Base-by-base conservation (phyloP, 2,888 invertebrate genomes). In the Patella ulyssiponensis region DNA sequence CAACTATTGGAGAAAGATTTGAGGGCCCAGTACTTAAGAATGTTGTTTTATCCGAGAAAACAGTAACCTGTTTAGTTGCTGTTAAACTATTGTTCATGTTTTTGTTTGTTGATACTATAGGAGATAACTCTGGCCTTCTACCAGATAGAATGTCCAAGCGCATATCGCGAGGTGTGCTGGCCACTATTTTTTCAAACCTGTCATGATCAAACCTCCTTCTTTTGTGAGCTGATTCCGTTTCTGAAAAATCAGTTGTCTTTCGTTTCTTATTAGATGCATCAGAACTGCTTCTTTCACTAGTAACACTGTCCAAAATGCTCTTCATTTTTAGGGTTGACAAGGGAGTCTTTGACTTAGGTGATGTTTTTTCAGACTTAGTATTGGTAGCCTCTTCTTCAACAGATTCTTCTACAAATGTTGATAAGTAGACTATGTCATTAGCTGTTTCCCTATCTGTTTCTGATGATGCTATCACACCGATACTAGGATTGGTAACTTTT, bases 61-160 rank as follows among this genome's bases (percentile, higher is more conserved):
- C 23, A 14, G 64, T 64, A 23, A 64, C 64, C 23, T 64, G 64
- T 64, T 64, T 64, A 64, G 20, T 64, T 20, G 64, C 12, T 11
- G 64, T 23, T 3, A 64, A 64, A 64, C 20, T 64, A 23, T 64
- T 64, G 14, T 64, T 64, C 20, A 64, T 64, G 23, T n/a, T 64
- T 23, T 23, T 64, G 23, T 64, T 64, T 20, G 20, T 3, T 15
- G n/a, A 11, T 15, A 14, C 20, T 64, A 64, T 64, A 23, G 64
- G 64, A 64, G 64, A 64, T 64, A 64, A 64, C 64, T 64, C 64
- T 12, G 64, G 64, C 23, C 64, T 64, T 14, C 64, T 64, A 12
- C 64, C 64, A 12, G 64, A 64, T 23, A 64, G 23, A 64, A 64
- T 64, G 23, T 64, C 64, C 14, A 64, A 64, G 20, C 64, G 20